These are phyloP conservation scores for Carposina sasakii DNA, from an alignment of 1,140 invertebrate genomes.

Conservation along the genomic window DNA sequence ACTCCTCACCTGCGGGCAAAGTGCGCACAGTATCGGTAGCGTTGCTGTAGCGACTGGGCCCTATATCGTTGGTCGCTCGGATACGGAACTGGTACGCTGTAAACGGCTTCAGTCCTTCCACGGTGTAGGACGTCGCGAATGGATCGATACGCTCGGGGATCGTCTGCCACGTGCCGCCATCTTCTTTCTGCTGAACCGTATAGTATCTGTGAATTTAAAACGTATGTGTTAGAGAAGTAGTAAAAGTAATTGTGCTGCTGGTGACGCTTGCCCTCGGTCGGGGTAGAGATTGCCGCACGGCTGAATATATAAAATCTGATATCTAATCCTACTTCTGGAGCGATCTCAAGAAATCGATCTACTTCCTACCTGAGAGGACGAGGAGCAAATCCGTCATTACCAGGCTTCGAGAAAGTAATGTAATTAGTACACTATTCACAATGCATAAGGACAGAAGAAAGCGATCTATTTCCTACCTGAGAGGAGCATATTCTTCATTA, in stretches of 20 bases:
- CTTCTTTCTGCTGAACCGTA: slow-evolving; percentile 91
- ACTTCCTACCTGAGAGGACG: too few relatives aligned
- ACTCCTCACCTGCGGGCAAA: slow-evolving; percentile 80
- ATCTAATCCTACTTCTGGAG: too few relatives aligned
- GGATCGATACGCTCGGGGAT: slow-evolving; percentile 89
- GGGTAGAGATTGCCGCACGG: too few relatives aligned
- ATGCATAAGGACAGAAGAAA: too few relatives aligned
- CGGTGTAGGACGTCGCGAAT: slow-evolving; percentile 86
- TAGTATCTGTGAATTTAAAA: slow-evolving; percentile 80
- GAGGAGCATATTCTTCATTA: too few relatives aligned
- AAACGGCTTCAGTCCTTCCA: slow-evolving; percentile 87
- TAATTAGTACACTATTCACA: too few relatives aligned
- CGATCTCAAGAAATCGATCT: too few relatives aligned
- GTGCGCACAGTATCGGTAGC: slow-evolving; percentile 92
- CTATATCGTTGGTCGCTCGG: slow-evolving; percentile 96
- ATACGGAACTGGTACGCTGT: slow-evolving; percentile 95
- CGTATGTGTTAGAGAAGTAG: not conserved
- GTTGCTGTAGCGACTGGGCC: slow-evolving; percentile 91
- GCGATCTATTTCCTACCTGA: too few relatives aligned
- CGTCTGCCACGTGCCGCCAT: slow-evolving; percentile 85
- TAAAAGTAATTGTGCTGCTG: not conserved
- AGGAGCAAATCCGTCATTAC: too few relatives aligned
- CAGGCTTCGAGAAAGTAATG: too few relatives aligned
- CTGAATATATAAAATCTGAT: too few relatives aligned
- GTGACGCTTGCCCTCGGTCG: not conserved